A percentile compares a stretch with the other conserved stretches of the same genome.
Conservation (phyloP, 2,113 vertebrate genomes). For the Accipiter cooperii region DNA sequence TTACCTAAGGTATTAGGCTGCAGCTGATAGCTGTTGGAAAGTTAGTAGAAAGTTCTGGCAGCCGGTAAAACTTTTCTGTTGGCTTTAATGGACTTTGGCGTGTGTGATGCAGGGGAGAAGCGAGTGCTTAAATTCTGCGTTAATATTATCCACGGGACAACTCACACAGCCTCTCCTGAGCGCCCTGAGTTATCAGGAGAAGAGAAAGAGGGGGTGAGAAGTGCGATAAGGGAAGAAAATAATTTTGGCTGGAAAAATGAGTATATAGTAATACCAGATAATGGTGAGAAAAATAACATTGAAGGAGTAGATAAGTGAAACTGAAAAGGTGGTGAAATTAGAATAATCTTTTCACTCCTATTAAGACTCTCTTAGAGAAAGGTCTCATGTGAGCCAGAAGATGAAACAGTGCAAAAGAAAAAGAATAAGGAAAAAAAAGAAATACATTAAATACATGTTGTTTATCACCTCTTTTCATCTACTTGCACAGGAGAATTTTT, state of each 20-base stretch:
- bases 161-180: neutral
- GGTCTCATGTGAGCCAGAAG: neutral
- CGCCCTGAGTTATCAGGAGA: rapidly evolving
- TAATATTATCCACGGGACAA: neutral
- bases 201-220: neutral
- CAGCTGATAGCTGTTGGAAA: neutral
- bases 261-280: neutral
- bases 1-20: neutral
- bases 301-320: neutral
- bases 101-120: neutral
- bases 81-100: neutral
- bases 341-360: neutral
- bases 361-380: neutral
- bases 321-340: neutral
- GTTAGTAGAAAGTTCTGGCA: neutral
- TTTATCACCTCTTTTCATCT: neutral
- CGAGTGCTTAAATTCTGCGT: neutral
- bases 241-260: neutral
- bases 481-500: neutral
- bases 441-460: neutral
- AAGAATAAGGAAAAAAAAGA: neutral
- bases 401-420: neutral
- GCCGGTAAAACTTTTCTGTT: neutral
- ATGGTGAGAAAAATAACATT: neutral
- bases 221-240: neutral